Evolutionary conservation across 2,113 vertebrate genomes (phyloP).

Genomic region (Oryctolagus cuniculus): mOryCun1.1 NC_091438.1:55294501-55295000

Average conservation of each 20-base stretch:
- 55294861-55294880: neutral
- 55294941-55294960: neutral
- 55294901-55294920: neutral
- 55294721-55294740: neutral
- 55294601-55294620: neutral
- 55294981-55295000: neutral
- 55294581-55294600: neutral
- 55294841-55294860: neutral
- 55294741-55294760: constrained; percentile 3
- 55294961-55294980: neutral
- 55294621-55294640: neutral
- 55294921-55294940: accelerated
- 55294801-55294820: neutral
- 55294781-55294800: constrained; percentile 45
- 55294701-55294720: neutral
- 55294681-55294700: neutral
- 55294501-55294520: constrained; percentile 82
- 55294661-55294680: neutral
- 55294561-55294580: neutral
- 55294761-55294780: neutral
- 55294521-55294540: constrained; percentile 82
- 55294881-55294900: neutral
- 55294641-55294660: neutral
- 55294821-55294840: neutral
- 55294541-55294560: constrained; percentile 83